Base-by-base conservation (phyloP, 2,888 invertebrate genomes). In the Mesorhabditis belari region DNA sequence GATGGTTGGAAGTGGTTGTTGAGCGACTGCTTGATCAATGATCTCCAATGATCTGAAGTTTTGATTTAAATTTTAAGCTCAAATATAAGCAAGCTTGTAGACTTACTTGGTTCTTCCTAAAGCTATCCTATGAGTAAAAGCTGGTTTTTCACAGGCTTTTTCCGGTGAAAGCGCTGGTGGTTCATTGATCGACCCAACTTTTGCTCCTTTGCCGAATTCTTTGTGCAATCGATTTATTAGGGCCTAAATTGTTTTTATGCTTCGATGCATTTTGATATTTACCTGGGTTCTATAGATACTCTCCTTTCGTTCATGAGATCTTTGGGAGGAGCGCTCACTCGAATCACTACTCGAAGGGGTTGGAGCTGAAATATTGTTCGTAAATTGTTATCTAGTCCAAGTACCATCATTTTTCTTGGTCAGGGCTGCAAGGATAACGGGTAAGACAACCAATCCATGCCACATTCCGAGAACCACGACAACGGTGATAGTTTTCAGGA, bases 381-480 rank as follows among this genome's bases (percentile, higher is more conserved):
- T n/a, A n/a, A n/a, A n/a, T n/a, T n/a, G n/a, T n/a, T n/a, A n/a
- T n/a, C n/a, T n/a, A n/a, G n/a, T n/a, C 12, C 12, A 35, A 35
- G 12, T 49, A 64, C 61, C 58, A 50, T 51, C 49, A 25, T 55
- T 53, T 50, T 55, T 58, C n/a, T 28, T 54, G 5, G 61, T 50
- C n/a, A 64, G 44, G 21, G 61, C 49, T n/a, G 78, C 64, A 27
- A 77, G 60, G 9, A 77, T 66, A n/a, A 66, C 70, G 4, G 77
- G 77, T 23, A 77, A 58, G 2, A 77, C 58, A 23, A 78, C 67
- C 27, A 77, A 65, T 5, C 73, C 75, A 62, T 77, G 77, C 62
- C 74, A 75, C 73, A 77, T 77, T 29, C 77, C 77, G 26, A 77
- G 69, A 4, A 71, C 53, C 1, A 77, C 77, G 23, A 77, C 77